Conservation (phyloP, 2,113 vertebrate genomes). For the Corythoichthys haematopterus region DNA sequence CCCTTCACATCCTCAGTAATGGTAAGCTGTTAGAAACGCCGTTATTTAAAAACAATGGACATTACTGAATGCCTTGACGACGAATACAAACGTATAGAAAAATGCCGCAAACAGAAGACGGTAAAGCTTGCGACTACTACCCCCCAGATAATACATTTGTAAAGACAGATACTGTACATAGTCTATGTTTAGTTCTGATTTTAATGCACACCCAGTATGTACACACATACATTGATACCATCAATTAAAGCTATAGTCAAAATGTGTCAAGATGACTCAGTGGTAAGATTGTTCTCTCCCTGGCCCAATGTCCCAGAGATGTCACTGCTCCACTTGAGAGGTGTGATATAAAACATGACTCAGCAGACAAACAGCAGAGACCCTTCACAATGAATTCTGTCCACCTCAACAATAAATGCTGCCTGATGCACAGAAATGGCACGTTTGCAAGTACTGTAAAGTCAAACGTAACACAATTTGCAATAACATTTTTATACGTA, state of each 20-base stretch:
- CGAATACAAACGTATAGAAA: background rate
- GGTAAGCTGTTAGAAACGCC: too few relatives aligned
- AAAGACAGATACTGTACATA: background rate
- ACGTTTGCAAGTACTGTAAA: background rate
- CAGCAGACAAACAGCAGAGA: conserved; percentile 1
- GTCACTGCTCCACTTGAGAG: background rate
- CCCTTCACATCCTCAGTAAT: too few relatives aligned
- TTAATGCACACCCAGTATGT: background rate
- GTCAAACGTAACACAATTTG: background rate
- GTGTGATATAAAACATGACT: conserved; percentile 1
- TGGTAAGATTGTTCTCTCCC: background rate
- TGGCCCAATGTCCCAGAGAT: conserved; percentile 3
- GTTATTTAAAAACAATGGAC: too few relatives aligned
- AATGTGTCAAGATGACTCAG: background rate
- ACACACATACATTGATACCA: background rate
- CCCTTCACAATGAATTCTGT: conserved; percentile 5
- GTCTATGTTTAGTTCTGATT: background rate
- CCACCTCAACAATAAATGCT: conserved; percentile 1
- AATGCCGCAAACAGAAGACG: background rate
- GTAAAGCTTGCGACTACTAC: background rate
- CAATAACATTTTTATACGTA: background rate
- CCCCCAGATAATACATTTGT: background rate
- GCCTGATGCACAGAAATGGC: background rate
- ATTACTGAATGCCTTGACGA: too few relatives aligned
- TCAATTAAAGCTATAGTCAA: background rate